Evolutionary conservation across 1,140 invertebrate genomes (phyloP).

Genomic region (Tribolium madens): DNA sequence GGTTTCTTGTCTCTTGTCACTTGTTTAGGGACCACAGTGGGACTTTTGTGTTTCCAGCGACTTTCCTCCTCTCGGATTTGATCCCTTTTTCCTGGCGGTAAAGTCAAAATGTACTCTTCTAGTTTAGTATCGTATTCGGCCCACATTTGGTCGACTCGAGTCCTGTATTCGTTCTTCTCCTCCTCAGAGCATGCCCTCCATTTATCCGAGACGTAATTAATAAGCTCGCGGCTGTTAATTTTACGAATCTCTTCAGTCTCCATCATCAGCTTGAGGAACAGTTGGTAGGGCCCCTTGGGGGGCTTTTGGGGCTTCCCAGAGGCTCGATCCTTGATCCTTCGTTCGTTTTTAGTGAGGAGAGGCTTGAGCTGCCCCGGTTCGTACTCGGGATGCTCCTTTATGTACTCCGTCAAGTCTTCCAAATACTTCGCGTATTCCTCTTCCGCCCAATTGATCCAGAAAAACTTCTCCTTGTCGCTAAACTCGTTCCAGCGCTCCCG

Average conservation of each 20-base stretch:
- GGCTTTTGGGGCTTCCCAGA: slow-evolving; percentile 62
- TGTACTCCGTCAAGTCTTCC: slow-evolving; percentile 61
- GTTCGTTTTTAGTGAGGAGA: slow-evolving; percentile 61
- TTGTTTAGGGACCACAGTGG: not conserved
- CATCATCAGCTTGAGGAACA: slow-evolving; percentile 64
- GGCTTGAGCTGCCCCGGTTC: slow-evolving; percentile 49
- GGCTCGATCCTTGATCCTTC: slow-evolving; percentile 52
- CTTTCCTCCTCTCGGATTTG: not conserved
- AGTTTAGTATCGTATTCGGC: not conserved
- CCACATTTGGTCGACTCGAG: slow-evolving; percentile 2
- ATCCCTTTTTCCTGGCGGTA: not conserved
- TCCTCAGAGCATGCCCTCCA: slow-evolving; percentile 66
- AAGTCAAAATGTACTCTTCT: not conserved
- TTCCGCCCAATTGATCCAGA: slow-evolving; percentile 58
- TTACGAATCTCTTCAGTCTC: slow-evolving; percentile 63
- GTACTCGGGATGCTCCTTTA: slow-evolving; percentile 54
- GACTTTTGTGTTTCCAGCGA: not conserved
- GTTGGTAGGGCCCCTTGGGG: slow-evolving; percentile 66
- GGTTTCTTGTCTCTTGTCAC: not conserved
- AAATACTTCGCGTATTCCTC: slow-evolving; percentile 60
- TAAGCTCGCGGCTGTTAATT: slow-evolving; percentile 65
- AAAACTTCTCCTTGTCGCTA: slow-evolving; percentile 64
- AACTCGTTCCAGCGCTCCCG: slow-evolving; percentile 64
- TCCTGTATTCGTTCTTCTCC: slow-evolving; percentile 62
- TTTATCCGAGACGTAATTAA: slow-evolving; percentile 65